Evolutionary conservation across 1,140 invertebrate species (phyloP).

Genomic region (Lasioglossum albipes): DNA sequence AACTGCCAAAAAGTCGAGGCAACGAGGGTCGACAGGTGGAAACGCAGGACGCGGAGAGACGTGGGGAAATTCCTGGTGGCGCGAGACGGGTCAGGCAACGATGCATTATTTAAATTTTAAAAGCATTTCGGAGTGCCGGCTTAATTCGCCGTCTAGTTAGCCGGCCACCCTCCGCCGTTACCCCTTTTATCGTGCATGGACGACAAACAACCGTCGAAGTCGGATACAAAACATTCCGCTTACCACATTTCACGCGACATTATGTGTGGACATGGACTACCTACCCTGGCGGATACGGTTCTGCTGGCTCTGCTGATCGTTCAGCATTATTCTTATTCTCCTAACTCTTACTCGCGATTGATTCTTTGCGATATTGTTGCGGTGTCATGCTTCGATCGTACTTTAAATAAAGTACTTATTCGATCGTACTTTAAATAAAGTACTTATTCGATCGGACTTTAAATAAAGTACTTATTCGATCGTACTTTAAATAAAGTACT

Average conservation of each 20-base stretch:
- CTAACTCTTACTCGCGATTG: too few relatives aligned
- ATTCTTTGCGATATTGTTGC: too few relatives aligned
- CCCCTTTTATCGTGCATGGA: conserved; percentile 16
- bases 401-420: too few relatives aligned
- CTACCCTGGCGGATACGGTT: too few relatives aligned
- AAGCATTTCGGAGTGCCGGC: conserved; percentile 60
- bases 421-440: too few relatives aligned
- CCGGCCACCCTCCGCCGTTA: conserved; percentile 2
- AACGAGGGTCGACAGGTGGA: conserved; percentile 63
- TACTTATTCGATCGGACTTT: too few relatives aligned
- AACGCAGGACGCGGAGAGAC: conserved; percentile 26
- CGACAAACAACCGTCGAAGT: conserved; percentile 37
- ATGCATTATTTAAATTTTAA: conserved; percentile 67
- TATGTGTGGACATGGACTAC: too few relatives aligned
- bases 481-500: too few relatives aligned
- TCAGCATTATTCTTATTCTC: too few relatives aligned
- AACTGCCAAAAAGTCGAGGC: conserved; percentile 62
- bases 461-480: too few relatives aligned
- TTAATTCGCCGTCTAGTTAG: conserved; percentile 61
- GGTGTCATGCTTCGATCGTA: too few relatives aligned
- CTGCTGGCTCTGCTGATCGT: too few relatives aligned
- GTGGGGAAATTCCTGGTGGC: conserved; percentile 38
- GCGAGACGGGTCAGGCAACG: conserved; percentile 46
- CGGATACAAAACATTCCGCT: not conserved
- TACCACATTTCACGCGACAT: not conserved